Evolutionary conservation across 2,113 vertebrate genomes (phyloP).

Genomic region (Taxidea taxus): DNA sequence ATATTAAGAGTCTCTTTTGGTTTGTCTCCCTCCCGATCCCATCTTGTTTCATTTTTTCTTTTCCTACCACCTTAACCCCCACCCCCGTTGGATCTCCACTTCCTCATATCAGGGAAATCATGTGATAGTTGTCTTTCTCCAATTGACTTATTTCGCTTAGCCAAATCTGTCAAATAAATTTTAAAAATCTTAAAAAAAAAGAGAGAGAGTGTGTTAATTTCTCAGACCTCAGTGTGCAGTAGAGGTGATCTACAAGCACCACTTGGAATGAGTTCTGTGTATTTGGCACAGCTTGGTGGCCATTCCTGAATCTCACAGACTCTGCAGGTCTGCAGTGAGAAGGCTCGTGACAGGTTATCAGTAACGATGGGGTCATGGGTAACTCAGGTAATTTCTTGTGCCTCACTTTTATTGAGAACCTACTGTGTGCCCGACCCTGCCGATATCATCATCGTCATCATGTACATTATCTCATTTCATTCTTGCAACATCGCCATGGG

Average conservation of each 20-base stretch:
- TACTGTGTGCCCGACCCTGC: neutral
- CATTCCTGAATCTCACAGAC: neutral
- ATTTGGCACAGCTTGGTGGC: neutral
- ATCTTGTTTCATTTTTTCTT: too few relatives aligned
- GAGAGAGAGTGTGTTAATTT: neutral
- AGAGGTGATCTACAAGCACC: neutral
- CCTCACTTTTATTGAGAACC: neutral
- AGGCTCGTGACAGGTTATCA: neutral
- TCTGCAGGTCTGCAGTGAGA: accelerated
- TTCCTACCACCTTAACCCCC: too few relatives aligned
- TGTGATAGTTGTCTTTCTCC: too few relatives aligned
- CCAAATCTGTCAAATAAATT: too few relatives aligned
- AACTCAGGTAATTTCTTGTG: neutral
- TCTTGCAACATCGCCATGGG: accelerated
- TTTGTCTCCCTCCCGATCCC: too few relatives aligned
- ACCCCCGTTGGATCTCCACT: too few relatives aligned
- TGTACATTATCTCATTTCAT: neutral
- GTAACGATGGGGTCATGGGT: neutral
- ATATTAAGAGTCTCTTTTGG: too few relatives aligned
- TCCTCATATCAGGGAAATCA: too few relatives aligned
- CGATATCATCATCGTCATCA: accelerated
- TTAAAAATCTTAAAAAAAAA: too few relatives aligned
- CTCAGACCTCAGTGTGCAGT: neutral
- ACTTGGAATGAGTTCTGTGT: neutral
- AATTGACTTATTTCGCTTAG: too few relatives aligned